A percentile compares a stretch with the other conserved stretches of the same genome.
These are phyloP conservation scores for Semibalanus balanoides DNA, from an alignment of 1,140 invertebrate genomes.

Conservation along the genomic window DNA sequence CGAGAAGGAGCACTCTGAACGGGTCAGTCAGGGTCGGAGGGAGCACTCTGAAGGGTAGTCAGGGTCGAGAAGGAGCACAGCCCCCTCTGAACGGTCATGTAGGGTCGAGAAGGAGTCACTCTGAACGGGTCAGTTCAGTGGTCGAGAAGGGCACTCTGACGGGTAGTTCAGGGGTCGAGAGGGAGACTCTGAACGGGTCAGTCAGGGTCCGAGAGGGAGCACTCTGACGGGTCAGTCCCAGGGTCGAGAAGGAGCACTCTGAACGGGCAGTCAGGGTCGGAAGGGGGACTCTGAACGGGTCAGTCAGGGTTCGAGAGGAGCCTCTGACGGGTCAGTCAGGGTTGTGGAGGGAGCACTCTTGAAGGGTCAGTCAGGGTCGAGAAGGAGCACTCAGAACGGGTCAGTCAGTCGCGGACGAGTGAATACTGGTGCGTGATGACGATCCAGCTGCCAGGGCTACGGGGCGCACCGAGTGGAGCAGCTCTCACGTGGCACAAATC, in stretches of 20 bases:
- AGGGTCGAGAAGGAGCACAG: slow-evolving; percentile 55
- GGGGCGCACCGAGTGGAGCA: too few relatives aligned
- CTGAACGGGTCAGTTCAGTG: too few relatives aligned
- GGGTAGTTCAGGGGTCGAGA: slow-evolving; percentile 41
- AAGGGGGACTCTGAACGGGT: too few relatives aligned
- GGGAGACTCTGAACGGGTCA: slow-evolving; percentile 33
- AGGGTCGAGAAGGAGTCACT: slow-evolving; percentile 60
- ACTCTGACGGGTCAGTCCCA: neutral
- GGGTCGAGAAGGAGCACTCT: too few relatives aligned
- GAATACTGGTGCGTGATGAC: too few relatives aligned
- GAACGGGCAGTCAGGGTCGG: too few relatives aligned
- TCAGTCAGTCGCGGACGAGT: too few relatives aligned
- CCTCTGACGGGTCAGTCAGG: too few relatives aligned
- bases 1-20: slow-evolving; percentile 50
- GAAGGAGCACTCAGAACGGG: slow-evolving; percentile 42
- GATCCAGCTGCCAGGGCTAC: too few relatives aligned
- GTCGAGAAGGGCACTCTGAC: slow-evolving; percentile 46
- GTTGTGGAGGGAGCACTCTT: slow-evolving; percentile 58
- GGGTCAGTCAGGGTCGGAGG: slow-evolving; percentile 37
- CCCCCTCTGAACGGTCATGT: neutral
- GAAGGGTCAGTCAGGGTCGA: slow-evolving; percentile 49
- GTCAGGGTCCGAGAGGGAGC: slow-evolving; percentile 51
- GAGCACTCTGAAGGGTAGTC: slow-evolving; percentile 32
- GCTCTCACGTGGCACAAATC: too few relatives aligned
- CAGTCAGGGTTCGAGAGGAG: too few relatives aligned